Conservation (phyloP, 2,113 vertebrate species). For the Phalacrocorax aristotelis region DNA sequence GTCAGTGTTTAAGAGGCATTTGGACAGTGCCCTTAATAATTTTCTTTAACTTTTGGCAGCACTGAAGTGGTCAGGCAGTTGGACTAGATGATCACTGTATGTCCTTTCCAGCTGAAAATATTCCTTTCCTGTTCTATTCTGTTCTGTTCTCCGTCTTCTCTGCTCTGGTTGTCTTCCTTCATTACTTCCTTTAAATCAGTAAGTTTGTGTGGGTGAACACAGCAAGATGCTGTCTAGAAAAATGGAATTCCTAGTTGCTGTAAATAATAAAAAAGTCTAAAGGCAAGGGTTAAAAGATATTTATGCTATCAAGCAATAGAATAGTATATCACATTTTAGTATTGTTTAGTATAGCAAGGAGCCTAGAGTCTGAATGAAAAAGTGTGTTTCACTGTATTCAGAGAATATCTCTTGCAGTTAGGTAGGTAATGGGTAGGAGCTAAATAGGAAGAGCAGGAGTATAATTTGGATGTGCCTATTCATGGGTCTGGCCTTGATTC, state of each 20-base stretch:
- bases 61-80: too few species aligned
- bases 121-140: background rate
- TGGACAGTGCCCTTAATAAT: too few species aligned
- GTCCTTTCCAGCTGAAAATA: background rate
- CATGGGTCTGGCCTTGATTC: background rate
- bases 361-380: background rate
- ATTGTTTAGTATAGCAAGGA: background rate
- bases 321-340: background rate
- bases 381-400: background rate
- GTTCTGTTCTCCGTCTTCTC: rapidly evolving
- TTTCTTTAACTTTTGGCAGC: too few species aligned
- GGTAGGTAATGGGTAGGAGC: too few species aligned
- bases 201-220: background rate
- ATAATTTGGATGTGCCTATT: background rate
- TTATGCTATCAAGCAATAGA: background rate
- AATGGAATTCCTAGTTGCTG: background rate
- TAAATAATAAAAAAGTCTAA: background rate
- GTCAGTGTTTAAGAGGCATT: too few species aligned
- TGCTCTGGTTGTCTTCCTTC: background rate
- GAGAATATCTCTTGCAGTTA: background rate
- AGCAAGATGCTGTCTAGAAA: background rate
- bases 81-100: too few species aligned
- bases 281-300: background rate
- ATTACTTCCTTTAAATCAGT: background rate
- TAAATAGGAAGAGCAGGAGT: background rate